Evolutionary conservation across 2,113 vertebrate species (phyloP).

Genomic region (Gracilinanus agilis): DNA sequence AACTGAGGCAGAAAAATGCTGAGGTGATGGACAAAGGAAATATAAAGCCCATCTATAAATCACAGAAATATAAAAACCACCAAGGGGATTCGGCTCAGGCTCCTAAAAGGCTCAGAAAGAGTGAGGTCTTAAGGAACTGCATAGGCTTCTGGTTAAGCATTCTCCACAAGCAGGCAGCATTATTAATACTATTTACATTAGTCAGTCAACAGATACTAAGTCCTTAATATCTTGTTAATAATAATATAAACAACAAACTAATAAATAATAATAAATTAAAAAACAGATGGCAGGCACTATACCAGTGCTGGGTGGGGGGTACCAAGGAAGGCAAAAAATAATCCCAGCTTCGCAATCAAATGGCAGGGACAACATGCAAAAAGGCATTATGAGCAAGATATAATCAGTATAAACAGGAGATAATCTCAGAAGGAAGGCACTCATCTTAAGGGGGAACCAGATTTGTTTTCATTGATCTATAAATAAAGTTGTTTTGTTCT

Average conservation of each 20-base stretch:
- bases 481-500: not conserved
- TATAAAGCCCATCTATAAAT: not conserved
- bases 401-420: not conserved
- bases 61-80: not conserved
- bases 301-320: not conserved
- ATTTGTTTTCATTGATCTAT: not conserved
- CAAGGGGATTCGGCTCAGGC: not conserved
- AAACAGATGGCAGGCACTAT: not conserved
- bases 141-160: not conserved
- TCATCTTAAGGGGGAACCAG: not conserved
- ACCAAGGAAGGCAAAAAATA: not conserved
- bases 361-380: not conserved
- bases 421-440: not conserved
- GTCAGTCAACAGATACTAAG: not conserved
- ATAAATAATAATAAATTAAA: too few relatives aligned
- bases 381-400: not conserved
- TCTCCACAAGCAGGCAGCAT: not conserved
- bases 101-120: not conserved
- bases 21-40: not conserved
- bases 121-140: not conserved
- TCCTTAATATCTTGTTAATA: not conserved
- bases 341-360: not conserved
- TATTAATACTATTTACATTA: not conserved
- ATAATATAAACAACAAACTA: too few relatives aligned
- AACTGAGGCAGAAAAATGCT: too few relatives aligned